Conservation (phyloP, 2,888 invertebrate species). For the Xylota segnis region DNA sequence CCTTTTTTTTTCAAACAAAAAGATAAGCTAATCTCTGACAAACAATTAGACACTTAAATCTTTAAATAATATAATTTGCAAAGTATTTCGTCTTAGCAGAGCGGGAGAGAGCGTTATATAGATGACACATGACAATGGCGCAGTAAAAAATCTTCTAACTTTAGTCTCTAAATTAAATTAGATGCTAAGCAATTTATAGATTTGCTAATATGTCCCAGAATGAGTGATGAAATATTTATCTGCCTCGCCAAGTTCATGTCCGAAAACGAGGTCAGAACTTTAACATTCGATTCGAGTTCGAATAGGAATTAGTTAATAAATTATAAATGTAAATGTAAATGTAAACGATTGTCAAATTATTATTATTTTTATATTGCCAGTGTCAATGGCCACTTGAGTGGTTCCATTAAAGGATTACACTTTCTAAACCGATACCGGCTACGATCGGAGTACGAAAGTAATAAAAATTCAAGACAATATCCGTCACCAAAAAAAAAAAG, state of each 20-base stretch:
- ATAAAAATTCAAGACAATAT: neutral
- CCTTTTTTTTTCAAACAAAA: neutral
- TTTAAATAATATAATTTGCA: constrained; percentile 4
- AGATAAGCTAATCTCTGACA: constrained; percentile 34
- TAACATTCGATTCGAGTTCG: constrained; percentile 1
- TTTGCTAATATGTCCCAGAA: neutral
- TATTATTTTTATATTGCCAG: neutral
- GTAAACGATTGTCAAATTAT: constrained; percentile 14
- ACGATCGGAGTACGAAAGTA: neutral
- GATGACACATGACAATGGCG: constrained; percentile 21
- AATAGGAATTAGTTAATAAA: constrained; percentile 5
- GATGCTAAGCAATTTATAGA: neutral
- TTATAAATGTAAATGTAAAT: constrained; percentile 27
- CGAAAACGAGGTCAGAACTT: constrained; percentile 30
- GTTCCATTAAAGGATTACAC: constrained; percentile 9
- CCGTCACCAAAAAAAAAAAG: neutral
- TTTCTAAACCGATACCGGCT: neutral
- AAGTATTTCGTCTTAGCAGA: neutral
- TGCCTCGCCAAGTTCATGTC: constrained; percentile 2
- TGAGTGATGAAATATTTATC: neutral
- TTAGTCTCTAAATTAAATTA: neutral
- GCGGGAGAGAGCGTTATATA: neutral
- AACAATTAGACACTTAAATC: constrained; percentile 32
- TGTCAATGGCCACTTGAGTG: constrained; percentile 15
- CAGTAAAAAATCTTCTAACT: neutral